Evolutionary conservation across 2,888 invertebrate genomes (phyloP), one percentile per base, ranked within the genome.

Genomic region (Lasioglossum figueresi): DNA sequence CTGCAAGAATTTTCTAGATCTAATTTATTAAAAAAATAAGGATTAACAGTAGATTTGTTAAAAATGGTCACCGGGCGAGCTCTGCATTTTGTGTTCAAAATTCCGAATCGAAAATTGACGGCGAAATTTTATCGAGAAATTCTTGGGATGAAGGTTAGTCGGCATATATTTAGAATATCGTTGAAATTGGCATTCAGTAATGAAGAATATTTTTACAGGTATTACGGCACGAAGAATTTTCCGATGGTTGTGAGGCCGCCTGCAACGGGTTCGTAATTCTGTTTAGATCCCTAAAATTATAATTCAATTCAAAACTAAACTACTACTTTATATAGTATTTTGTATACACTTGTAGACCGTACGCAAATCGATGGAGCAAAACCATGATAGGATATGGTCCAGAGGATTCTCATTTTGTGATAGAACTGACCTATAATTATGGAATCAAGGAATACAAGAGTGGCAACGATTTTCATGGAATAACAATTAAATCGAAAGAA

Each of bases 341-440:
- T 37, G 34, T 27, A 8, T 68, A n/a, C 45, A 52, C 34, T 6
- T 68, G 73, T 70, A 99, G 99, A n/a, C 99, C 99, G 0, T 99
- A 99, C 93, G 98, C 98, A 92, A 99, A 99, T 92, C 97, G 98
- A 91, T 99, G 99, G 99, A 99, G 99, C 94, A 99, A 99, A 96
- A 99, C 99, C 0, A 99, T 99, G 99, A 96, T 99, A 72, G 99
- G 99, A 1, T 99, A 99, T 95, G 99, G 99, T 0, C 97, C 98
- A 0, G 99, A 99, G 95, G 98, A 98, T 91, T 96, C 96, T 78
- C 98, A 99, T 95, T 99, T 99, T 96, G 99, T 99, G 0, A 96
- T 99, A 37, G 99, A 99, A 94, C 96, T 99, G 71, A 99, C 99
- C 19, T 99, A 99, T 95, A 99, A 99, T 95, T 99, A 99, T 94